phyloP scores from a whole-genome alignment of 2,888 invertebrate genomes.

The Argyra leucocephala region DNA sequence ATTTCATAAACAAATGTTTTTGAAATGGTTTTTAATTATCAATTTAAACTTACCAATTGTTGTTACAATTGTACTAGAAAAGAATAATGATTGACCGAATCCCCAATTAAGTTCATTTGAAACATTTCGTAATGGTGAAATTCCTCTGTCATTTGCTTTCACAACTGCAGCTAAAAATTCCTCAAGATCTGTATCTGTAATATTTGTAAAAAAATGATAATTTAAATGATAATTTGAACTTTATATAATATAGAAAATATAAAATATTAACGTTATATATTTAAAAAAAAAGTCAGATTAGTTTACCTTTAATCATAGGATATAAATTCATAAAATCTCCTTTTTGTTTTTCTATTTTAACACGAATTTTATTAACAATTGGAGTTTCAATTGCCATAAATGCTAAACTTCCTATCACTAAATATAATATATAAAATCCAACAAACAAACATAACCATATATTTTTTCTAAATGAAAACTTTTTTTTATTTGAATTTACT shows the following conservation, averaged over 20 bases:
- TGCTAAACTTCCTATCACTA: conserved; percentile 56
- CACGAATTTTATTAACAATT: conserved; percentile 48
- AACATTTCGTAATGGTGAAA: conserved; percentile 64
- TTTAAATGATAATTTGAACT: not conserved
- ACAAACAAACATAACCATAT: conserved; percentile 47
- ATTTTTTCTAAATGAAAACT: conserved; percentile 19
- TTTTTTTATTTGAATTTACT: not conserved
- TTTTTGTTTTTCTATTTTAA: conserved; percentile 47
- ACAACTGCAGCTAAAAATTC: conserved; percentile 61
- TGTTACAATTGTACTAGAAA: conserved; percentile 78
- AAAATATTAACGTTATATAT: not conserved
- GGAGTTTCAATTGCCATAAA: conserved; percentile 60
- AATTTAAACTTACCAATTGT: conserved; percentile 59
- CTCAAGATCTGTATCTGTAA: conserved; percentile 59
- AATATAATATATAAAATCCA: conserved; percentile 52
- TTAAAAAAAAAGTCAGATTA: not conserved
- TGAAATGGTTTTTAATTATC: no score
- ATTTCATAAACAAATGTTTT: no score
- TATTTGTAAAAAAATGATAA: conserved; percentile 9
- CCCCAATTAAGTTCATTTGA: conserved; percentile 79
- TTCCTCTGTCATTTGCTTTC: conserved; percentile 65
- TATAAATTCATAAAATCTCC: conserved; percentile 50
- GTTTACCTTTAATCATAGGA: conserved; percentile 54
- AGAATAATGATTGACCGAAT: conserved; percentile 81
- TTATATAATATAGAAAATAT: no score